Evolutionary conservation across 2,888 invertebrate species (phyloP).

Genomic region (Adineta ricciae): DNA sequence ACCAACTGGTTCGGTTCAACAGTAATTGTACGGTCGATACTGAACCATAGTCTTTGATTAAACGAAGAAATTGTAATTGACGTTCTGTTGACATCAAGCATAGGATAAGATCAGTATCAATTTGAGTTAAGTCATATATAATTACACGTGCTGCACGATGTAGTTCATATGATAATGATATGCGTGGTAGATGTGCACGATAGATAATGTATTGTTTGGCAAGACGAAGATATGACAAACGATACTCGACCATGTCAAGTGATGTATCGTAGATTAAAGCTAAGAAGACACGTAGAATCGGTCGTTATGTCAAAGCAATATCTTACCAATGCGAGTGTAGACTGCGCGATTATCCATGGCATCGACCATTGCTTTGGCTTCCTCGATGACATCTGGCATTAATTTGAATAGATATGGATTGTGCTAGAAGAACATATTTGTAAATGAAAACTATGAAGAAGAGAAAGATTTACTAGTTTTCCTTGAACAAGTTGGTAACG

Average conservation of each 20-base stretch:
- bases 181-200: not conserved
- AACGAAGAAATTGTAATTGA: not conserved
- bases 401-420: conserved; percentile 8
- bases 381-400: not conserved
- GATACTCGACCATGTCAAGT: not conserved
- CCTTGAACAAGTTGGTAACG: not conserved
- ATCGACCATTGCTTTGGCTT: not conserved
- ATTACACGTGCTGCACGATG: not conserved
- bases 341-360: not conserved
- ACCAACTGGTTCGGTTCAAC: conserved; percentile 10
- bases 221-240: not conserved
- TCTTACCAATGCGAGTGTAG: not conserved
- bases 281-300: not conserved
- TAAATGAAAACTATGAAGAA: not conserved
- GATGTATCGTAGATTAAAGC: conserved; percentile 1
- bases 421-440: not conserved
- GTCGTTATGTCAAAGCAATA: too few relatives aligned
- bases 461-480: not conserved
- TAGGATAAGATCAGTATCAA: conserved; percentile 5
- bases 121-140: not conserved
- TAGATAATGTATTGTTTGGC: conserved; percentile 1
- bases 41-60: not conserved
- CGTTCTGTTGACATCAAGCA: conserved; percentile 11
- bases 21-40: not conserved
- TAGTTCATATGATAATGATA: not conserved